Evolutionary conservation across 2,797 vertebrate genomes (phyloP), one percentile per base, ranked within the genome.

Genomic region (Mastacembelus armatus): DNA sequence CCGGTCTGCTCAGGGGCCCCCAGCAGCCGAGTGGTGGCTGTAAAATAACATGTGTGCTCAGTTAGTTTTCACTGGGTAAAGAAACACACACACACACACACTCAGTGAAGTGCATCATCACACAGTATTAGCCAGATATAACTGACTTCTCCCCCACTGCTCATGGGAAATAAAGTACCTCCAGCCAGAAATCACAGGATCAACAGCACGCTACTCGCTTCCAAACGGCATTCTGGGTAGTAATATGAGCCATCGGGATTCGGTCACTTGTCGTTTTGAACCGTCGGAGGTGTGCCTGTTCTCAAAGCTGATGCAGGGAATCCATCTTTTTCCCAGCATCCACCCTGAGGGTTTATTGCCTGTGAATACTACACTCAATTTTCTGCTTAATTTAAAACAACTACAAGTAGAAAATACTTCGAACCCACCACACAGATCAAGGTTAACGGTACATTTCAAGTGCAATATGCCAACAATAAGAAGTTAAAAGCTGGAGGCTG

Each of bases 181-280:
- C 2, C 1, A 14, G 35, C 58, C 43, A 52, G 51, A 42, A 56
- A 48, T 29, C 18, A 5, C 35, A 14, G 24, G 24, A 57, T 14
- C 27, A 18, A 33, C 0, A 45, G 54, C 48, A 36, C 14, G 5
- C 42, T 12, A 24, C 24, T 47, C 21, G 1, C 56, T 47, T 69
- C 59, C 77, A 61, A 47, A 63, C 12, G 38, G 70, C 57, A 83
- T 65, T 64, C 38, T 68, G 81, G 75, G 67, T 67, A 65, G 32
- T 54, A 29, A 66, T 1, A 14, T 45, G 54, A 74, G 40, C 48
- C 18, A n/a, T 4, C 29, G 22, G 21, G 35, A 35, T 36, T 16
- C 35, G 19, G 45, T 54, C 59, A 18, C 24, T 59, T 15, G 10
- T 65, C 18, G n/a, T 14, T 54, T 29, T 29, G 2, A 54, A 63